Evolutionary conservation across 2,797 vertebrate genomes (phyloP), one percentile per base, ranked within the genome.

Genomic region (Ibycter americanus): DNA sequence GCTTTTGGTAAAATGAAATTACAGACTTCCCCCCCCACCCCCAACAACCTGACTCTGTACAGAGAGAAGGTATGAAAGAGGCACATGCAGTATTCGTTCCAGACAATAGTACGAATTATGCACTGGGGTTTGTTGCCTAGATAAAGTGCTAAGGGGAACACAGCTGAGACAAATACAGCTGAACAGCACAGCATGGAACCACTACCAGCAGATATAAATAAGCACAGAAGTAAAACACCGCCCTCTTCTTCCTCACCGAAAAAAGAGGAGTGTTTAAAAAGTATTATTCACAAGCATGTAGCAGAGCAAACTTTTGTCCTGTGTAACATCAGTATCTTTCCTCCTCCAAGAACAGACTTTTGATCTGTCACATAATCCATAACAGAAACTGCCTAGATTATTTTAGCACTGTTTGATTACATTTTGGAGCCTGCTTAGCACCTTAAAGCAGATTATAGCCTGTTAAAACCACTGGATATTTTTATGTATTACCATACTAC

Each of bases 231-330:
- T 12, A 42, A n/a, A 90, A 36, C 38, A 36, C 0, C 32, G 46
- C 17, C 26, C 36, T 88, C 42, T 17, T 49, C 54, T 47, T 20
- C 40, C 15, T 3, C 15, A 3, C 9, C 3, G 1, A 4, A 5
- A n/a, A 55, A 31, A 21, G 4, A 7, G 1, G 5, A 7, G 1
- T 1, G 0, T 61, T 74, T 11, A 7, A n/a, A 40, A 72, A 31
- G 3, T 44, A 27, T 62, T 68, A 15, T 22, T 66, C 27, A 15
- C 10, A 29, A 38, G 22, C 15, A 51, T 1, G 13, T 2, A 52
- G 68, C 47, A 80, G 21, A 55, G 38, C 8, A 76, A 90, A 87
- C 46, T 83, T 89, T 51, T n/a, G 70, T 27, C n/a, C 52, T 19
- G 4, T 15, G 27, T 40, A 84, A 72, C 23, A 38, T 2, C 73